Evolutionary conservation across 1,140 invertebrate genomes (phyloP).

Genomic region (Ceratina calcarata): DNA sequence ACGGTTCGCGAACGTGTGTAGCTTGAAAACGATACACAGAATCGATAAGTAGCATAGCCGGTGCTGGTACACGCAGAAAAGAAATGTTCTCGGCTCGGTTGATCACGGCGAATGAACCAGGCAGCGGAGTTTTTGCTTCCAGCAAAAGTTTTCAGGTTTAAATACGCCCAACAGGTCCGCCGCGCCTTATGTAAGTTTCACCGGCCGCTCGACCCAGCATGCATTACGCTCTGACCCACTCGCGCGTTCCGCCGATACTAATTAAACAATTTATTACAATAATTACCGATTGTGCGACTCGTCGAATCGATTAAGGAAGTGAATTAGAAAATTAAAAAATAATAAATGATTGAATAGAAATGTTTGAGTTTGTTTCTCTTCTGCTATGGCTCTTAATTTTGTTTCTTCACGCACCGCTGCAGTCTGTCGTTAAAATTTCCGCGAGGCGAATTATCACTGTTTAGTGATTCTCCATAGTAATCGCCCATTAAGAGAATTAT

Average conservation of each 20-base stretch:
- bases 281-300: no score
- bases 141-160: slow-evolving; percentile 48
- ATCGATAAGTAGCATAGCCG: slow-evolving; percentile 42
- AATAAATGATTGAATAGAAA: no score
- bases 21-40: slow-evolving; percentile 65
- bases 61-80: slow-evolving; percentile 8
- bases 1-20: slow-evolving; percentile 68
- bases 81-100: slow-evolving; percentile 13
- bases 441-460: neutral
- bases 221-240: neutral
- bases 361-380: neutral
- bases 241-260: no score
- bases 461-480: no score
- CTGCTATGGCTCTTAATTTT: slow-evolving; percentile 1
- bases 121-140: slow-evolving; percentile 31
- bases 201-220: neutral
- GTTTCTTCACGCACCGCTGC: neutral
- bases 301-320: no score
- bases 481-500: neutral
- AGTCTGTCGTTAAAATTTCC: neutral
- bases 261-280: no score
- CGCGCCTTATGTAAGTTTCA: slow-evolving; percentile 52
- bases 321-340: no score
- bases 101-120: slow-evolving; percentile 6
- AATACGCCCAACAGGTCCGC: slow-evolving; percentile 46